A percentile compares a stretch with the other conserved stretches of the same genome.
Evolutionary conservation across 1,140 invertebrate genomes (phyloP).

Genomic region (Trichonephila clavata): DNA sequence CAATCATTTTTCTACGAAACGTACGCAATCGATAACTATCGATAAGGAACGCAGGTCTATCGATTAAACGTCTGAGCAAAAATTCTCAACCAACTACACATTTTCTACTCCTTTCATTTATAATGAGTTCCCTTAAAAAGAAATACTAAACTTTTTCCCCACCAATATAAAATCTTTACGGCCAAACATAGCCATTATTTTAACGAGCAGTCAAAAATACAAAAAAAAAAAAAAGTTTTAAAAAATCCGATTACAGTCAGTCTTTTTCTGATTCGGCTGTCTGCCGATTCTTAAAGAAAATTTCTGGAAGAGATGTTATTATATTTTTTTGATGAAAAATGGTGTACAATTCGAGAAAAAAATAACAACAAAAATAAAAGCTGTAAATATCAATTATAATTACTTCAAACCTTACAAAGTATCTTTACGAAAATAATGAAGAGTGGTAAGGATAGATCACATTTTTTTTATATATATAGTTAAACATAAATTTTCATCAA

Average conservation of each 20-base stretch:
- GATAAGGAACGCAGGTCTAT: conserved; percentile 56
- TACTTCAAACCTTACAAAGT: background rate
- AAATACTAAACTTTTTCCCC: conserved; percentile 22
- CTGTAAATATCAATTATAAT: conserved; percentile 59
- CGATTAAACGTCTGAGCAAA: conserved; percentile 63
- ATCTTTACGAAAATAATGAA: background rate
- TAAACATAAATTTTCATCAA: conserved; percentile 19
- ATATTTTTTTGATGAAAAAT: conserved; percentile 41
- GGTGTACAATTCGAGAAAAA: conserved; percentile 27
- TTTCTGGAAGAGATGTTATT: conserved; percentile 36
- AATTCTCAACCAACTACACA: conserved; percentile 60
- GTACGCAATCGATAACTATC: conserved; percentile 48
- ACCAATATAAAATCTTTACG: conserved; percentile 69
- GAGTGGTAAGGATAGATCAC: background rate
- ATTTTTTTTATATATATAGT: background rate
- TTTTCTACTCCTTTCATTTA: conserved; percentile 55
- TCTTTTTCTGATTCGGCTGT: conserved; percentile 45
- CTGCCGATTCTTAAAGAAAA: conserved; percentile 10
- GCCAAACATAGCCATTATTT: conserved; percentile 71
- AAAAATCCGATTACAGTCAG: conserved; percentile 54
- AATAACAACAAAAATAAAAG: background rate
- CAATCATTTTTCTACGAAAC: conserved; percentile 46
- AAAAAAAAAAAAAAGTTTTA: conserved; percentile 5
- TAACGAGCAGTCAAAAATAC: conserved; percentile 68
- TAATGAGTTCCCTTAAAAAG: conserved; percentile 65